These are phyloP conservation scores for Syndactyla subalaris DNA, from an alignment of 2,797 vertebrate genomes.

Conservation along the genomic window DNA sequence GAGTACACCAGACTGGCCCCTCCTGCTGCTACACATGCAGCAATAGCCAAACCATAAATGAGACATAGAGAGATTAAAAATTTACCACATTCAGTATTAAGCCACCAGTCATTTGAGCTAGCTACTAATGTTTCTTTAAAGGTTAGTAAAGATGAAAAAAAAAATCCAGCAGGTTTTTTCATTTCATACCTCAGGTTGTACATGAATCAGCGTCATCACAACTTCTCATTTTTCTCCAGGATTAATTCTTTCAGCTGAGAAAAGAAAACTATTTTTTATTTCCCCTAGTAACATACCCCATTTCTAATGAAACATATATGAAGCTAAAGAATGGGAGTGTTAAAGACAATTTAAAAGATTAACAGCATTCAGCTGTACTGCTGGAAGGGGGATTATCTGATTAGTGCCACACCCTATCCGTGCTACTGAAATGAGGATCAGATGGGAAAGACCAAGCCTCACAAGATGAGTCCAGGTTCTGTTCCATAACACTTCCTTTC, in stretches of 20 bases:
- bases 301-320: constrained; percentile 41
- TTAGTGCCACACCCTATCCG: constrained; percentile 33
- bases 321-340: constrained; percentile 1
- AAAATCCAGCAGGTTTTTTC: neutral
- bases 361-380: constrained; percentile 56
- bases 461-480: neutral
- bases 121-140: neutral
- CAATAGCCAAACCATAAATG: neutral
- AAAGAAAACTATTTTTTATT: neutral
- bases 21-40: neutral
- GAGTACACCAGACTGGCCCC: neutral
- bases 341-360: constrained; percentile 57
- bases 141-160: neutral
- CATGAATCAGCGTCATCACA: neutral
- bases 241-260: neutral
- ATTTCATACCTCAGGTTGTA: neutral
- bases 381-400: constrained; percentile 37
- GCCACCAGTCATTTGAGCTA: neutral
- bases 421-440: constrained; percentile 52
- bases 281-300: neutral
- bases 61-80: neutral
- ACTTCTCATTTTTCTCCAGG: neutral
- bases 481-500: neutral
- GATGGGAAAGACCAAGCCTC: constrained; percentile 21
- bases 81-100: neutral